Evolutionary conservation across 1,140 invertebrate genomes (phyloP).

Genomic region (Macrobrachium nipponense): DNA sequence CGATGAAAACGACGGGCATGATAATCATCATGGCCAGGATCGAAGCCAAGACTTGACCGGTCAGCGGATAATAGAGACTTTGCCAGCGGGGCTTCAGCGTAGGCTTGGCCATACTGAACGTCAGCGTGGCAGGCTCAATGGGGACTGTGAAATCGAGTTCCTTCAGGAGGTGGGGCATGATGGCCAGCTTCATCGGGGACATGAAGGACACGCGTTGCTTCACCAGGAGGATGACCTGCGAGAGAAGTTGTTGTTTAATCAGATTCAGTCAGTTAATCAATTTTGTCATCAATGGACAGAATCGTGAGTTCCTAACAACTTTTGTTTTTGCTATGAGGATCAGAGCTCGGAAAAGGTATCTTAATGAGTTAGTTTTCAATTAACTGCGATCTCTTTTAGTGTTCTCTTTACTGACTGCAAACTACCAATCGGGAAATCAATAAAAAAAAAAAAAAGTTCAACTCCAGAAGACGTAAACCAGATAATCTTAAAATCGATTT

Average conservation of each 20-base stretch:
- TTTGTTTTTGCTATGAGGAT: no score
- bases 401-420: no score
- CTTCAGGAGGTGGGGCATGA: constrained; percentile 44
- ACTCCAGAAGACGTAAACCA: no score
- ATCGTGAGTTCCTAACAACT: no score
- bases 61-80: constrained; percentile 27
- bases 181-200: constrained; percentile 47
- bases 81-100: constrained; percentile 49
- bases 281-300: neutral
- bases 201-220: constrained; percentile 27
- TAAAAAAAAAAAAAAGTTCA: no score
- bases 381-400: no score
- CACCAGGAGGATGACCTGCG: constrained; percentile 36
- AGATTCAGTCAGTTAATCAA: neutral
- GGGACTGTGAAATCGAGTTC: constrained; percentile 41
- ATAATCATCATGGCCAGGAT: constrained; percentile 30
- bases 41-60: constrained; percentile 21
- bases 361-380: no score
- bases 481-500: no score
- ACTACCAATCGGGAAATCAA: no score
- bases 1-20: neutral
- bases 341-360: no score
- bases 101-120: constrained; percentile 52
- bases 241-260: neutral
- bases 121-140: constrained; percentile 43